A percentile compares a stretch with the other conserved stretches of the same genome.
Evolutionary conservation across 2,113 vertebrate genomes (phyloP).

Genomic region (Lethenteron reissneri): DNA sequence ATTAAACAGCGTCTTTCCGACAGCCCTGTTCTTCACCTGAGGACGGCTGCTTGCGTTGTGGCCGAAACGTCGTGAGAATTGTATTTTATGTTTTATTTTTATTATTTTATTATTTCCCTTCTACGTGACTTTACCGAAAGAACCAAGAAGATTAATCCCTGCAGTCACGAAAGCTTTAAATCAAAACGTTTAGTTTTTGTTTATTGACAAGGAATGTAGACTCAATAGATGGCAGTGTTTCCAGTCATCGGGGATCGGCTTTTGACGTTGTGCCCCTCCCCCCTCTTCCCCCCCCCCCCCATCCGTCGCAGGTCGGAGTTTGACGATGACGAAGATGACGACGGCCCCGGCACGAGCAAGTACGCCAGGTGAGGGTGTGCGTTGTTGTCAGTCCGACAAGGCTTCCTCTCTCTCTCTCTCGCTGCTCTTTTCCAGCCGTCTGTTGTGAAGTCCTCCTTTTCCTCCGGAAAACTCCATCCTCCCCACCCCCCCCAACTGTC

Average conservation of each 20-base stretch:
- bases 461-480: slow-evolving; percentile 12
- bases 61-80: too few species aligned
- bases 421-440: slow-evolving; percentile 42
- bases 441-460: slow-evolving; percentile 76
- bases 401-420: slow-evolving; percentile 8
- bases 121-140: too few species aligned
- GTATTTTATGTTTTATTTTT: not conserved
- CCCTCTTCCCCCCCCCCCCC: slow-evolving; percentile 8
- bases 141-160: not conserved
- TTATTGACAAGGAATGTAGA: too few species aligned
- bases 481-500: too few species aligned
- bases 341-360: slow-evolving; percentile 50
- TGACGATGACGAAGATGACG: slow-evolving; percentile 31
- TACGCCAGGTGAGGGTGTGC: slow-evolving; percentile 48
- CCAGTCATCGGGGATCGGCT: not conserved
- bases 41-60: too few species aligned
- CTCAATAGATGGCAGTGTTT: too few species aligned
- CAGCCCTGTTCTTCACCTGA: too few species aligned
- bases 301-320: slow-evolving; percentile 30
- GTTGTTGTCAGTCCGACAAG: fast-evolving
- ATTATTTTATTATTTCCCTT: too few species aligned
- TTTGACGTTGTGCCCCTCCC: not conserved
- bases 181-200: slow-evolving; percentile 2
- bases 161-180: too few species aligned
- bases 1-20: too few species aligned